These are phyloP conservation scores for Tetragonisca angustula DNA, from an alignment of 2,888 invertebrate species.

Conservation along the genomic window DNA sequence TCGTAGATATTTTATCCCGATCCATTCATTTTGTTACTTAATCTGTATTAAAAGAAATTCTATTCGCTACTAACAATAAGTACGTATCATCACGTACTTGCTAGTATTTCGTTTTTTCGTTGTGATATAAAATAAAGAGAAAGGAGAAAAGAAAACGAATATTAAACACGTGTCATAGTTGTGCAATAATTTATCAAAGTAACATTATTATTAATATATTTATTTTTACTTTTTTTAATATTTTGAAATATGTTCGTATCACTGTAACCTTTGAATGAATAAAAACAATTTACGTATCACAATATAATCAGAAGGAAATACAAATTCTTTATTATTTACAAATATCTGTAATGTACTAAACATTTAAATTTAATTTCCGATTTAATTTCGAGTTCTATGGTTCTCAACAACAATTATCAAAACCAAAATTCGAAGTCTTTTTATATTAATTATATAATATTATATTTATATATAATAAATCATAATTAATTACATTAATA, in stretches of 20 bases:
- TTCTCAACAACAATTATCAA: background rate
- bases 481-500: no score
- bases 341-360: fast-evolving
- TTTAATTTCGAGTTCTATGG: background rate
- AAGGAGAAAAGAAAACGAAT: no score
- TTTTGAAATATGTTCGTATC: background rate
- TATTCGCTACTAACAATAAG: background rate
- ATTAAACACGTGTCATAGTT: background rate
- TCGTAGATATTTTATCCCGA: background rate
- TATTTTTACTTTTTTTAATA: background rate
- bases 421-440: background rate
- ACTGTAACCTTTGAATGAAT: background rate
- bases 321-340: background rate
- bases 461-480: no score
- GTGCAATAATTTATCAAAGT: background rate
- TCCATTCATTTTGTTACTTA: background rate
- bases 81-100: background rate
- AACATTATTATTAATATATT: background rate
- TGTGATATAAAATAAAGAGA: background rate
- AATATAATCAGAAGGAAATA: fast-evolving
- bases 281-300: background rate
- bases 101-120: background rate
- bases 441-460: no score
- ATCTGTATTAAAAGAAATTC: background rate
- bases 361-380: background rate